These are phyloP conservation scores for Shargacucullia verbasci DNA, from an alignment of 2,888 invertebrate genomes.

Conservation along the genomic window DNA sequence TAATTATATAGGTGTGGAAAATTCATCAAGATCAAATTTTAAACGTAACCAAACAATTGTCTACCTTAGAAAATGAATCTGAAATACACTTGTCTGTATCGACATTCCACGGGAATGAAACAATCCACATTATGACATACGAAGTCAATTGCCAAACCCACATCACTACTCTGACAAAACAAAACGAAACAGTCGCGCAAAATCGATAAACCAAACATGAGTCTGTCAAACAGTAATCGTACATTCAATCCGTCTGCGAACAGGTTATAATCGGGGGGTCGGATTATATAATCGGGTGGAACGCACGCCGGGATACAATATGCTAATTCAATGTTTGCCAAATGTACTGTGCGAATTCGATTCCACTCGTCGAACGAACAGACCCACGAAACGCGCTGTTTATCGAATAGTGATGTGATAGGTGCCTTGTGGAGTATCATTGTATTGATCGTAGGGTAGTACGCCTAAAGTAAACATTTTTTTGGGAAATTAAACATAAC, in stretches of 20 bases:
- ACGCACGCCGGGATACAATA: constrained; percentile 60
- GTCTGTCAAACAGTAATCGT: constrained; percentile 46
- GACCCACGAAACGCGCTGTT: constrained; percentile 54
- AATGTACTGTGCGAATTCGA: constrained; percentile 65
- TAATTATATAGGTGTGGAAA: too few relatives aligned
- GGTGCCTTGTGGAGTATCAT: constrained; percentile 34
- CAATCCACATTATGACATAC: too few relatives aligned
- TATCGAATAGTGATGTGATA: constrained; percentile 54
- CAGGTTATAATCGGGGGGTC: constrained; percentile 65
- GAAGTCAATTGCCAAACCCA: constrained; percentile 24
- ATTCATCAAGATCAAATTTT: too few relatives aligned
- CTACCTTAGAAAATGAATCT: too few relatives aligned
- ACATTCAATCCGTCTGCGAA: constrained; percentile 54
- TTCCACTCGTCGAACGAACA: constrained; percentile 52
- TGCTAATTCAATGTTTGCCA: constrained; percentile 73
- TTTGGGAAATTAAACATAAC: too few relatives aligned
- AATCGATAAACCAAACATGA: constrained; percentile 52
- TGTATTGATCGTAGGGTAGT: constrained; percentile 1
- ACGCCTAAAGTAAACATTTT: too few relatives aligned
- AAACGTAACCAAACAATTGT: too few relatives aligned
- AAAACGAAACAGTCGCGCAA: constrained; percentile 44
- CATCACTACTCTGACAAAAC: constrained; percentile 43
- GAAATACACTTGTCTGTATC: too few relatives aligned
- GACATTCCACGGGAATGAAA: too few relatives aligned
- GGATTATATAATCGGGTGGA: constrained; percentile 66